Conservation (phyloP, 37 sponge, comb jelly and placozoan genomes). For the Eunapius fragilis region DNA sequence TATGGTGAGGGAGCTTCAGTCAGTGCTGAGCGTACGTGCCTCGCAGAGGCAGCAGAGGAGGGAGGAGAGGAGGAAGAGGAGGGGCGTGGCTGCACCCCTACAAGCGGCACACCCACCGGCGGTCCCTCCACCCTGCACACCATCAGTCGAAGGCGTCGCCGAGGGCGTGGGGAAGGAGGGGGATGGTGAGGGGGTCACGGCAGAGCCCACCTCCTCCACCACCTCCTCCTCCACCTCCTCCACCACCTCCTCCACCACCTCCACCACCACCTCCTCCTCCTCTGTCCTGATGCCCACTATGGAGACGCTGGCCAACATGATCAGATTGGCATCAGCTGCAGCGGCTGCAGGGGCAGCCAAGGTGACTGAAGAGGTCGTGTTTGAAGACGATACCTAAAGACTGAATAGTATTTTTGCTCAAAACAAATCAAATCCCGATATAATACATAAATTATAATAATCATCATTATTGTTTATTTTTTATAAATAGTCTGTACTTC, state of each 20-base stretch:
- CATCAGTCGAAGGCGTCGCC: neutral
- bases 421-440: too few species aligned
- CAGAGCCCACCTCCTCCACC: too few species aligned
- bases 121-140: neutral
- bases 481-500: too few species aligned
- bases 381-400: neutral
- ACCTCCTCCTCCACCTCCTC: too few species aligned
- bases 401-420: too few species aligned
- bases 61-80: slow-evolving; percentile 4
- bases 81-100: neutral
- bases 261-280: neutral
- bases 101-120: neutral
- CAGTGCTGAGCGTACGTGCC: slow-evolving; percentile 39
- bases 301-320: neutral
- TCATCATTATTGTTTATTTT: too few species aligned
- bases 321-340: neutral
- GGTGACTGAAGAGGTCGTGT: neutral
- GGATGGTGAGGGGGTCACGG: too few species aligned
- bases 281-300: neutral
- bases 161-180: neutral
- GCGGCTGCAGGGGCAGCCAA: neutral
- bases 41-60: slow-evolving; percentile 30
- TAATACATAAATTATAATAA: too few species aligned
- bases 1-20: slow-evolving; percentile 40
- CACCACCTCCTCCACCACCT: too few species aligned